These are phyloP conservation scores for Philopedon plagiatum DNA, from an alignment of 2,888 invertebrate species.

Conservation along the genomic window DNA sequence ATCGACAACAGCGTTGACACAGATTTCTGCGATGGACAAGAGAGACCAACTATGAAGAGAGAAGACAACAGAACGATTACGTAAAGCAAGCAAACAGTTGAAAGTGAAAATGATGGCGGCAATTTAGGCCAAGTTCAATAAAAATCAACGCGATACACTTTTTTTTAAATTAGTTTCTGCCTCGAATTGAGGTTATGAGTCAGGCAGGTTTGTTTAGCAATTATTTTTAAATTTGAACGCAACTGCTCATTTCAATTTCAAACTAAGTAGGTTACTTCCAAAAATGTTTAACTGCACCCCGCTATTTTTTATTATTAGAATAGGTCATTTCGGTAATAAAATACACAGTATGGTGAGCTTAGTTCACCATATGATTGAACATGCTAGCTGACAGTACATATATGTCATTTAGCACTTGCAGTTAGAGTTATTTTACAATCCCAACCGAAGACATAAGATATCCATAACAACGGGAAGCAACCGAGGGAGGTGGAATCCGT, in stretches of 20 bases:
- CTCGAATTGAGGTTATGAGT: constrained; percentile 37
- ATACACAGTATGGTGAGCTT: no score
- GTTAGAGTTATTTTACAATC: no score
- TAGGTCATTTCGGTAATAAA: no score
- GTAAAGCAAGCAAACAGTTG: constrained; percentile 64
- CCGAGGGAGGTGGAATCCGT: no score
- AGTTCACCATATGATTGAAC: no score
- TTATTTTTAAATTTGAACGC: constrained; percentile 30
- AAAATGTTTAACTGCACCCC: constrained; percentile 9
- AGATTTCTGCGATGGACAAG: constrained; percentile 32
- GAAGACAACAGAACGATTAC: constrained; percentile 56
- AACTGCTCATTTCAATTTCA: constrained; percentile 28
- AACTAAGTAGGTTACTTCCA: constrained; percentile 25
- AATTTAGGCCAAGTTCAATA: constrained; percentile 67
- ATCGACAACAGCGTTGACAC: constrained; percentile 30
- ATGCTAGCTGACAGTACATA: no score
- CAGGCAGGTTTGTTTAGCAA: constrained; percentile 32
- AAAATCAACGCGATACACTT: constrained; percentile 50
- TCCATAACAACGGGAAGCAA: no score
- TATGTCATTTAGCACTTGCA: no score
- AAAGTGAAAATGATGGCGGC: constrained; percentile 65
- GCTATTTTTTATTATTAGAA: neutral
- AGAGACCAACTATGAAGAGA: constrained; percentile 23
- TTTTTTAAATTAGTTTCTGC: constrained; percentile 37
- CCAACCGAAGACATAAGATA: no score